Base-by-base conservation (phyloP, 64 coral and sea anemone species). In the Actinia tenebrosa region DNA sequence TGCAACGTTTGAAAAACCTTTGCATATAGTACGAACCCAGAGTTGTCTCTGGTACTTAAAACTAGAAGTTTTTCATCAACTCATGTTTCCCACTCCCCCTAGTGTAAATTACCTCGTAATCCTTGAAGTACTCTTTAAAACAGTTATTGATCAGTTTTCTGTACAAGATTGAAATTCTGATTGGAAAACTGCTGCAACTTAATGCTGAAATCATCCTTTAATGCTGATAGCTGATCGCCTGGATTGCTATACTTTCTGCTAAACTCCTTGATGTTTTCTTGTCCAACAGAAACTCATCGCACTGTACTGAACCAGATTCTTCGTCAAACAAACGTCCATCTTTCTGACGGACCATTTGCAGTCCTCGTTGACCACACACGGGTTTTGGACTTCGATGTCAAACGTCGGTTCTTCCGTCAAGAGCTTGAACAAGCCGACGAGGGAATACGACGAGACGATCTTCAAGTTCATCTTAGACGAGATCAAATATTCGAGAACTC, bases 401-500 rank as follows among this genome's bases (percentile, higher is more conserved):
- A 98, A 90, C 88, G 96, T 46, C 90, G 96, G 10, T 98, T 95
- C 84, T 98, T 98, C 96, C 91, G 96, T 55, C 96, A 95, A 87
- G 96, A 98, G 83, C 86, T 98, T 10, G 96, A 98, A 52, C 93
- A 91, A 27, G 68, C 93, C 53, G 93, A 98, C 83, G 96, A 98
- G 56, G 95, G 92, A 75, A 94, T 98, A 60, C 78, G 93, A 63
- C 85, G 96, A 50, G 96, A 98, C 58, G 96, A 98, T 45, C 86
- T 98, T 2, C 90, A 92, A 46, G 93, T 98, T 16, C 95, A 93
- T 44, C 87, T 98, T 7, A 84, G 89, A 83, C 90, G 96, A 77
- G 96, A 98, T 7, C 96, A 98, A 77, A 90, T 98, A 68, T 98
- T 98, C 83, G 96, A 98, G 44, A 93, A 98, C 78, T 98, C 96